Evolutionary conservation across 1,140 invertebrate species (phyloP), one percentile per base, ranked within the genome.

Genomic region (Meloidogyne chitwoodi): DNA sequence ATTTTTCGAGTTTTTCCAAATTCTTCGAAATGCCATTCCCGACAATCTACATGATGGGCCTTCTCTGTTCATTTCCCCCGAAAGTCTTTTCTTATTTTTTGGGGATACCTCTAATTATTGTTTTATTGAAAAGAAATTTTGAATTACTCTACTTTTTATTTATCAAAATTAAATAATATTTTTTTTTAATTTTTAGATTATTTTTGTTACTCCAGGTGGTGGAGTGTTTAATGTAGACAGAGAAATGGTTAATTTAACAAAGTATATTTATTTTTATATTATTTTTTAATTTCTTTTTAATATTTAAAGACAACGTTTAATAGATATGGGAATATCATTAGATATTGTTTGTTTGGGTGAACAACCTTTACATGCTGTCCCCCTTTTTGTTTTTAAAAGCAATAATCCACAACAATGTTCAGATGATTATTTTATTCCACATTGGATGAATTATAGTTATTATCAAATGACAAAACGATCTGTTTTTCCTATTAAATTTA

Each of bases 261-360:
- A 99, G 89, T 96, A 99, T 88, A 90, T 96, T 84, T 95, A 38
- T 38, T 38, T n/a, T n/a, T 38, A 31, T 31, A 31, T 98, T 68
- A 98, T 99, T 81, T 96, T 99, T 88, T 97, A 96, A 88, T 96
- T 44, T 61, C n/a, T 5, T 31, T 27, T 31, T 10, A 5, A 24
- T 5, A 22, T 64, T 65, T 65, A 16, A 19, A 65, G 38, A 2
- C 26, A 70, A 22, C 44, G 44, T 48, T 44, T 48, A 22, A 44
- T 44, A 6, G 22, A 38, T 38, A 38, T 16, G 34, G 73, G 96
- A 65, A 84, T 80, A 76, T 90, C 80, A 85, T 88, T 69, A 82
- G 90, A 91, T 87, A 90, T 99, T 67, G 95, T 99, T 0, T 99
- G 96, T 88, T 93, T 99, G 24, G 96, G 96, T n/a, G 96, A 99